Conservation (phyloP, 2,888 invertebrate species). For the Chrysina gloriosa region DNA sequence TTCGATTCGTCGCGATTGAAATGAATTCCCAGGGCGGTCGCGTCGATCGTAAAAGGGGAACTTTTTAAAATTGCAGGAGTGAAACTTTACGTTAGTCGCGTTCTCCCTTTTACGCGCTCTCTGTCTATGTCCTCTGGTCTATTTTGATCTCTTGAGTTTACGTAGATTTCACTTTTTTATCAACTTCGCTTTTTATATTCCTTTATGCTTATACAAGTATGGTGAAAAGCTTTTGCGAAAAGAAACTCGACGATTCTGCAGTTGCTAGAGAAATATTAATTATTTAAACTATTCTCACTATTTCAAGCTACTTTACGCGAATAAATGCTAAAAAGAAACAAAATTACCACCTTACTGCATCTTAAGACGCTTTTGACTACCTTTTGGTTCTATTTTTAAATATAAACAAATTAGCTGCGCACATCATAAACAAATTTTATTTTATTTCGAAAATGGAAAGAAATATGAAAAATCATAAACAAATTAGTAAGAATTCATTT, state of each 20-base stretch:
- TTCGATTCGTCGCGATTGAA: slow-evolving; percentile 31
- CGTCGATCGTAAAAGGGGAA: slow-evolving; percentile 32
- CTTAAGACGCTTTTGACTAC: no score
- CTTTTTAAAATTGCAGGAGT: slow-evolving; percentile 30
- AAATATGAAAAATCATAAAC: no score
- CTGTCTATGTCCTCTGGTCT: neutral
- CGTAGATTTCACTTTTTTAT: neutral
- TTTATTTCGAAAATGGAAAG: no score
- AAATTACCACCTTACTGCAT: neutral
- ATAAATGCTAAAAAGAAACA: no score
- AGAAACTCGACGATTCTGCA: neutral
- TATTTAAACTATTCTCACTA: neutral
- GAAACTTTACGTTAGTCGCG: slow-evolving; percentile 1
- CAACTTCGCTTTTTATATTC: neutral
- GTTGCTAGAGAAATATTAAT: neutral
- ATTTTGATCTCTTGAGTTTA: neutral
- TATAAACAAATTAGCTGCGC: no score
- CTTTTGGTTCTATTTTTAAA: no score
- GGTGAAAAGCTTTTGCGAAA: neutral
- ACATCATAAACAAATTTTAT: no score
- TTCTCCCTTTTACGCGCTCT: neutral
- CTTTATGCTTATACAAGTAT: neutral
- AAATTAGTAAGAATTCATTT: no score
- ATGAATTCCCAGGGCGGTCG: slow-evolving; percentile 24
- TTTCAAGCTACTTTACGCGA: no score